Base-by-base conservation (phyloP, 2,797 vertebrate genomes). In the Eulemur rubriventer region DNA sequence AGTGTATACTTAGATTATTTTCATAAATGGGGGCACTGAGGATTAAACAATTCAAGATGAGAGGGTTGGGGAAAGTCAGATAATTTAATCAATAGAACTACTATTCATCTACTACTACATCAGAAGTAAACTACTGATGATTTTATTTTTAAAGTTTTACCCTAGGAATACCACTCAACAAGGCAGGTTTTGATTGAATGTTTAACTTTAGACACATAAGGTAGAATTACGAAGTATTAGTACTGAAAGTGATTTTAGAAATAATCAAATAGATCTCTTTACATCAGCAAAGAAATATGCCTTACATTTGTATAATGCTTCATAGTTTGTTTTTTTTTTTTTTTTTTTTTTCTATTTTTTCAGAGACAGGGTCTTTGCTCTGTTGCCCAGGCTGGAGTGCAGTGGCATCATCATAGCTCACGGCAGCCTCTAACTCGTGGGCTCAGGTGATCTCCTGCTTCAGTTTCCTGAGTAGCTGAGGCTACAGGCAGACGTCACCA, bases 211-310 rank as follows among this genome's bases (percentile, higher is more conserved):
- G 65, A 35, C 80, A 41, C 17, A 26, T 89, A 57, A 6, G 16
- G 63, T 82, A 43, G 24, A 87, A 76, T 87, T 96, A 73, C 3
- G 61, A 38, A 61, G 43, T 48, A 79, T 90, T 78, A 89, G 10
- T 81, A 73, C n/a, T 81, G 18, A 20, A 93, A 22, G 8, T 83
- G 83, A 94, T n/a, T 85, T 93, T 90, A 89, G 79, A 92, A 82
- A 82, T 73, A 82, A 73, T 89, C 35, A 83, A 70, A 30, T 70
- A 63, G 52, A 48, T 89, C 41, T 10, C 35, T 79, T 89, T 75
- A 61, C 12, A 83, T 89, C 46, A 79, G 65, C 86, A 78, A 59
- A 16, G 28, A 89, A 94, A 17, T 75, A 30, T 89, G 30, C 22
- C 55, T 57, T 57, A 24, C 22, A 55, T 55, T 55, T 22, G 20